Base-by-base conservation (phyloP, 2,797 vertebrate species). In the Enteromius anoplus region DNA sequence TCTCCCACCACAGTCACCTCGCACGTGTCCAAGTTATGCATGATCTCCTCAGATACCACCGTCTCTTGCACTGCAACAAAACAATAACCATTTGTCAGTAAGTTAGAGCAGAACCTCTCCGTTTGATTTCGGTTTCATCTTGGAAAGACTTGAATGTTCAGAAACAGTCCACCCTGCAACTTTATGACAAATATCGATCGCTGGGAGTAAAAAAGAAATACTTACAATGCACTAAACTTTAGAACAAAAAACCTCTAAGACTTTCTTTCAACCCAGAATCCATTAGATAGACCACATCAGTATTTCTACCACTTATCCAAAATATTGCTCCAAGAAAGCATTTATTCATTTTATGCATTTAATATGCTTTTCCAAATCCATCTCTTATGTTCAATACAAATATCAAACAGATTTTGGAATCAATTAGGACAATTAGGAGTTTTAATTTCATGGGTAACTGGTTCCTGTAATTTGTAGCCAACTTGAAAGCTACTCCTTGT, bases 21-120 rank as follows among this genome's bases (percentile, higher is more conserved):
- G 65, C 98, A 99, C 0, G 95, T 96, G 88, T 99, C 98, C 93
- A 99, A 93, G 92, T 99, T 98, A 70, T 99, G 98, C 96, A 99
- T 97, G 82, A 99, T 98, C 94, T 99, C 98, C 86, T 99, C 98
- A 0, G 98, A 99, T 72, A 99, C 97, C 89, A 99, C 93, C 0
- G 97, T 97, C 86, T 99, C 98, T 97, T 99, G 98, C 29, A 98
- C 98, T 99, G 90, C 21, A 47, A 73, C 66, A 29, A 83, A 76
- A 68, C 12, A 12, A 80, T 53, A 84, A 82, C 2, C 53, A 62
- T 62, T 34, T 1, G 5, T 65, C 26, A 78, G 34, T 32, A 53
- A 49, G 11, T 62, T 19, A 45, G 17, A 62, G 26, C 75, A 34
- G 40, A 64, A 11, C 17, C 10, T 64, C 29, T 51, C 6, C 3